Evolutionary conservation across 2,888 invertebrate genomes (phyloP), one percentile per base, ranked within the genome.

Genomic region (Ceramica pisi): DNA sequence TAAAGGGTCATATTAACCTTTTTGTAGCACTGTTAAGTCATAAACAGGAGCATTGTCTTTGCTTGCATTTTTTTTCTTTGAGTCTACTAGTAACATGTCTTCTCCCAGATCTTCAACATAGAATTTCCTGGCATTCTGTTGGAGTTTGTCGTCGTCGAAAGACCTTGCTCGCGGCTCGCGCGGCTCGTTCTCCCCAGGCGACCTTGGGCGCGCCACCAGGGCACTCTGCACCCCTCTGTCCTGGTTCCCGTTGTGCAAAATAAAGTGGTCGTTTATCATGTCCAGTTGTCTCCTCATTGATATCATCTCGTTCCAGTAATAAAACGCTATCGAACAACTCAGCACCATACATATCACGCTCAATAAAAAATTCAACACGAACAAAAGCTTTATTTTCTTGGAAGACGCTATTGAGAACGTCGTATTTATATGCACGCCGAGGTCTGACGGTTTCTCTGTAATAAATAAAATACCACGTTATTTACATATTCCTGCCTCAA

Each of bases 341-440:
- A 95, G 86, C 64, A 93, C 88, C 90, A 95, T 92, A 86, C 94
- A 94, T 41, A 94, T 83, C 38, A 94, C 87, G 82, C 94, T 93
- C 76, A 95, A 88, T 82, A 95, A 91, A 89, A 95, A 94, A 89
- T 94, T 95, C 65, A 95, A 85, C 67, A 95, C 87, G 87, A 95
- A 94, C 86, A 95, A 89, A 80, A 95, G 90, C 89, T 92, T 94
- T 83, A 95, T 92, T 94, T 95, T 95, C 94, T 94, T 95, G 89
- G 95, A 95, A 93, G 95, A 95, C 92, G 94, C 95, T 89, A 95
- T 92, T 67, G 95, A 93, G 84, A 95, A 92, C 68, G 95, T 95
- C 48, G 95, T 95, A 85, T 95, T 95, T 85, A 95, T 94, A 84
- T 95, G 95, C 66, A 95, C 93, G 82, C 95, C 95, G 86, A 95